phyloP scores from a whole-genome alignment of 1,140 invertebrate genomes.

The Wasmannia auropunctata region DNA sequence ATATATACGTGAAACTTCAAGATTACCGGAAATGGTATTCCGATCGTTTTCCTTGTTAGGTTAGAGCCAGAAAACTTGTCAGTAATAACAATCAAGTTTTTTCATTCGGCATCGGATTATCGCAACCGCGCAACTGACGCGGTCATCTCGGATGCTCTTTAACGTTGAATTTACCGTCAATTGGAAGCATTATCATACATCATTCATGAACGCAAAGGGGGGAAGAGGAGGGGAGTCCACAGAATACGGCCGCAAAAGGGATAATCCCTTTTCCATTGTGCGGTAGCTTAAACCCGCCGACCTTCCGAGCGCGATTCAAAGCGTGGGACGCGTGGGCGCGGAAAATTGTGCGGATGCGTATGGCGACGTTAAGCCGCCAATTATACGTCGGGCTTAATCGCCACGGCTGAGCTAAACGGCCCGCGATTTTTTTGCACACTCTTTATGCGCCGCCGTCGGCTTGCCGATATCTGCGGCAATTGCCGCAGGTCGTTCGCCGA shows the following conservation, averaged over 20 bases:
- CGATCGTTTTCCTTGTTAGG: neutral
- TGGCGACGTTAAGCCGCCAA: constrained; percentile 69
- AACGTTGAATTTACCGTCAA: constrained; percentile 32
- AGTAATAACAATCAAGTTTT: neutral
- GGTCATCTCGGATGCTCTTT: constrained; percentile 20
- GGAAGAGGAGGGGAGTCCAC: neutral
- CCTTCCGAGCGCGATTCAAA: constrained; percentile 44
- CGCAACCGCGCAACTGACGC: neutral
- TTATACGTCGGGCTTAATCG: constrained; percentile 69
- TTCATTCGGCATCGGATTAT: neutral
- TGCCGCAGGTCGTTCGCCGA: constrained; percentile 53
- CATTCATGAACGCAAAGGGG: constrained; percentile 29
- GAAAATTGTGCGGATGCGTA: constrained; percentile 61
- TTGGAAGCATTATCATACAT: constrained; percentile 42
- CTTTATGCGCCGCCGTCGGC: constrained; percentile 25
- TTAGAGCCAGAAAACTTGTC: neutral
- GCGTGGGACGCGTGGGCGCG: constrained; percentile 33
- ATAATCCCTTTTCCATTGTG: constrained; percentile 66
- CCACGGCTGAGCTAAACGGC: constrained; percentile 46
- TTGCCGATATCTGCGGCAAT: constrained; percentile 75
- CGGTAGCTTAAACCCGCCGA: constrained; percentile 62
- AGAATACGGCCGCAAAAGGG: constrained; percentile 35
- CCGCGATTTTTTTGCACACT: constrained; percentile 48
- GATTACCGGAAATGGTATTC: constrained; percentile 2
- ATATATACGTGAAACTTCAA: neutral